These are phyloP conservation scores for Aphyosemion australe DNA, from an alignment of 2,113 vertebrate species.

Conservation along the genomic window DNA sequence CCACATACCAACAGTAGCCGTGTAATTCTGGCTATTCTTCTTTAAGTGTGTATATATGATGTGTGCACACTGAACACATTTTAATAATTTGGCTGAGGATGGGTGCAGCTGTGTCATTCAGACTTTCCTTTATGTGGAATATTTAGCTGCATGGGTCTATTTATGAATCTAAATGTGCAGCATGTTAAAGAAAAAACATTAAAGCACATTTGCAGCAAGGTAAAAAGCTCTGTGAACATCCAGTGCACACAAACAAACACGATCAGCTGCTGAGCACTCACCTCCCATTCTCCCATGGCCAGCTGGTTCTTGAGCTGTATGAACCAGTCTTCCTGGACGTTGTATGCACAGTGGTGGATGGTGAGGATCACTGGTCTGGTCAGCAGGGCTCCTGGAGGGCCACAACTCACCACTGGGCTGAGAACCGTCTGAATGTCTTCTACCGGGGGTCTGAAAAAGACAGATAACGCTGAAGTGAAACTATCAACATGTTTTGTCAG, in stretches of 20 bases:
- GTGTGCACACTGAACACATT: neutral
- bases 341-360: conserved; percentile 90
- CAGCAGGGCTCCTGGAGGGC: conserved; percentile 88
- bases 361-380: conserved; percentile 90
- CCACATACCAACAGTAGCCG: conserved; percentile 9
- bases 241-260: neutral
- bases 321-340: conserved; percentile 90
- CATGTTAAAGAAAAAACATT: neutral
- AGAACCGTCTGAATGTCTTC: conserved; percentile 91
- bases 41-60: neutral
- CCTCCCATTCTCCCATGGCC: conserved; percentile 90
- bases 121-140: conserved; percentile 1
- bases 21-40: conserved; percentile 21
- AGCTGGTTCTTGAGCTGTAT: conserved; percentile 90
- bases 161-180: neutral
- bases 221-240: neutral
- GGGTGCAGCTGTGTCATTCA: conserved; percentile 3
- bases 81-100: conserved; percentile 3
- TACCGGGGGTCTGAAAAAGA: conserved; percentile 82
- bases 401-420: conserved; percentile 93
- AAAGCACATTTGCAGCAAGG: neutral
- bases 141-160: neutral
- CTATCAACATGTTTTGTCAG: neutral
- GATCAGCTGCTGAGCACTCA: conserved; percentile 53
- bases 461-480: conserved; percentile 44